Conservation (phyloP, 2,113 vertebrate genomes). For the Ptilorrhoa leucosticta region DNA sequence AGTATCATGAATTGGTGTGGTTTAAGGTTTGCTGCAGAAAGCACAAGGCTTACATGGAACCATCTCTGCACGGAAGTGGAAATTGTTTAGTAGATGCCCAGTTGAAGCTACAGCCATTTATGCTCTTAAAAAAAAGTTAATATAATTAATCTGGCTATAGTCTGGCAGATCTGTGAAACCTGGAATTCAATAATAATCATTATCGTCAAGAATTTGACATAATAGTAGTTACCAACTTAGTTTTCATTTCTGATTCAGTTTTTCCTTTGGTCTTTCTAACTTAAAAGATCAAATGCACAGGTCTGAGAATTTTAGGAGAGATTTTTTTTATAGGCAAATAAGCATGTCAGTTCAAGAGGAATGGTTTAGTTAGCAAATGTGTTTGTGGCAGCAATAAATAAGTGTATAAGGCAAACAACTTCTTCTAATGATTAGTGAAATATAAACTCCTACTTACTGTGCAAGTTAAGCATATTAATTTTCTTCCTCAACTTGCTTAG, state of each 20-base stretch:
- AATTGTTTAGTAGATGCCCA: background rate
- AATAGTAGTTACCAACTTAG: background rate
- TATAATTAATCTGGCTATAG: background rate
- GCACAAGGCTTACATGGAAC: background rate
- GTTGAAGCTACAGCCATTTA: background rate
- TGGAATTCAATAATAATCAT: background rate
- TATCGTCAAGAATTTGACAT: background rate
- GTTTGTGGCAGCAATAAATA: background rate
- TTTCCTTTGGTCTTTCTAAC: background rate
- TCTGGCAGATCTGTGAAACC: background rate
- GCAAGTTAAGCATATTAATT: background rate
- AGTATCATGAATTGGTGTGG: background rate
- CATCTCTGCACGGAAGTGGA: background rate
- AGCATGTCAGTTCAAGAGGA: background rate
- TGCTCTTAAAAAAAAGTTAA: background rate
- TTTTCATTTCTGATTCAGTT: background rate
- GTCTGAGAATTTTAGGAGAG: background rate
- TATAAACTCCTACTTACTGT: background rate
- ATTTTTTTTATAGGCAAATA: background rate
- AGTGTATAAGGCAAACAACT: background rate
- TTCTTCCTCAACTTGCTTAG: background rate
- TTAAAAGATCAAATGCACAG: background rate
- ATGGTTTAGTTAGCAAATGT: background rate
- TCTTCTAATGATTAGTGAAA: constrained; percentile 3
- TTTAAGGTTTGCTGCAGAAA: background rate